phyloP scores from a whole-genome alignment of 2,113 vertebrate genomes.

The Emydocephalus ijimae region DNA sequence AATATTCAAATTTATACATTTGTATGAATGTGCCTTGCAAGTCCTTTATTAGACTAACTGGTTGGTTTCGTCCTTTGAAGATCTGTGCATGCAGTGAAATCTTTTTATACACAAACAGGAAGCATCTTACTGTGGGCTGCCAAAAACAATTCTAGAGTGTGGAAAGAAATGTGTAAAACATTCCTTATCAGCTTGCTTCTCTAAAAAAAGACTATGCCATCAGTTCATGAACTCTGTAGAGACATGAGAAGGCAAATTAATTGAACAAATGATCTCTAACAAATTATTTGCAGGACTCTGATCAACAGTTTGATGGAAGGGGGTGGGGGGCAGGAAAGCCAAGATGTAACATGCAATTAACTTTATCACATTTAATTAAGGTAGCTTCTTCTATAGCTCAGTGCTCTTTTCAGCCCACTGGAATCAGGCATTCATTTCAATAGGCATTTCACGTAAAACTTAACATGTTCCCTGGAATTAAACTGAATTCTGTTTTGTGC shows the following conservation, averaged over 20 bases:
- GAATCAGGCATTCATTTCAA: neutral
- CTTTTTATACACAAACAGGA: neutral
- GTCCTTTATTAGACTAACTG: neutral
- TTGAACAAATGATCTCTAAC: constrained; percentile 51
- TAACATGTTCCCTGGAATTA: neutral
- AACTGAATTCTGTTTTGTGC: neutral
- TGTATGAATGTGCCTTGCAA: neutral
- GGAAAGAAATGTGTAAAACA: constrained; percentile 2
- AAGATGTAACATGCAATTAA: constrained; percentile 17
- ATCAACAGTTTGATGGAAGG: constrained; percentile 11
- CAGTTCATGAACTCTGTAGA: constrained; percentile 2
- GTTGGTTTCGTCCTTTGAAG: neutral
- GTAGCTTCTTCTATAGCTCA: neutral
- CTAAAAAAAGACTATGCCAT: neutral
- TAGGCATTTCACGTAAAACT: neutral
- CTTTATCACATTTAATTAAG: constrained; percentile 23
- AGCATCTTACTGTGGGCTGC: neutral
- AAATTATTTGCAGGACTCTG: constrained; percentile 47
- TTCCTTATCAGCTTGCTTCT: neutral
- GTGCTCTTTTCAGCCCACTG: neutral
- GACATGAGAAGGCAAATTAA: constrained; percentile 30
- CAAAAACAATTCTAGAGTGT: neutral
- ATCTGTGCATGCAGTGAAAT: neutral
- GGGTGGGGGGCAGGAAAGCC: neutral
- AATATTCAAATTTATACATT: neutral